Base-by-base conservation (phyloP, 2,888 invertebrate genomes). In the Callinectes sapidus region DNA sequence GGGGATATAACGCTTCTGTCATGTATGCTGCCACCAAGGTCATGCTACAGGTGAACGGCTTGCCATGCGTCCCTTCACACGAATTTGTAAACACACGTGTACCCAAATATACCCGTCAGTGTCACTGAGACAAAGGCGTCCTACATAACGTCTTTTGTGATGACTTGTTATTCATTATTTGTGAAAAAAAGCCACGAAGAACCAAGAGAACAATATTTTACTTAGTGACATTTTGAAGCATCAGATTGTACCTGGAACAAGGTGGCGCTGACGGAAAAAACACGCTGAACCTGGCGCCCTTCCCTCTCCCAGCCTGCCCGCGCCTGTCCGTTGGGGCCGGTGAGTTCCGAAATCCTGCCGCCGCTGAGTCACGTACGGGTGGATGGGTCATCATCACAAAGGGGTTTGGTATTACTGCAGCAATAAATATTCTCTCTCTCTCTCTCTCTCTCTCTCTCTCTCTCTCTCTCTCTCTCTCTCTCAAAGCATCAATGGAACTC, bases 381-480 rank as follows among this genome's bases (percentile, higher is more conserved):
- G 32, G 35, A 32, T 81, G 81, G 81, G 81, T 81, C 81, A 81
- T 18, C 16, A 13, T 18, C 81, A 81, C 35, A 35, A 81, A 81
- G 14, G 35, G 35, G 81, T 35, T 32, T 23, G 81, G 81, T 81
- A 81, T 81, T 35, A 32, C 81, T 81, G 35, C 81, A 71, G 71
- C 61, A 61, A 61, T 61, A 61, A 23, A 61, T 23, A 23, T 16
- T 61, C 55, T 55, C 55, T 55, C 55, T 55, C 55, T 61, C 61
- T 61, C 61, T 61, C 61, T 61, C 61, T 71, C 71, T 71, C 71
- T 71, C 71, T 71, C 71, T 71, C 71, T 71, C 71, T 71, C 28
- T 71, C 71, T 71, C 71, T 71, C 28, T 28, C 28, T 8, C 28
- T 71, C 28, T 71, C 28, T 71, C 10, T 8, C 28, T 8, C 28